Percentiles rank a stretch among this genome's conserved stretches.
Evolutionary conservation across 2,888 invertebrate genomes (phyloP).

Genomic region (Glyphotaelius pellucidus): DNA sequence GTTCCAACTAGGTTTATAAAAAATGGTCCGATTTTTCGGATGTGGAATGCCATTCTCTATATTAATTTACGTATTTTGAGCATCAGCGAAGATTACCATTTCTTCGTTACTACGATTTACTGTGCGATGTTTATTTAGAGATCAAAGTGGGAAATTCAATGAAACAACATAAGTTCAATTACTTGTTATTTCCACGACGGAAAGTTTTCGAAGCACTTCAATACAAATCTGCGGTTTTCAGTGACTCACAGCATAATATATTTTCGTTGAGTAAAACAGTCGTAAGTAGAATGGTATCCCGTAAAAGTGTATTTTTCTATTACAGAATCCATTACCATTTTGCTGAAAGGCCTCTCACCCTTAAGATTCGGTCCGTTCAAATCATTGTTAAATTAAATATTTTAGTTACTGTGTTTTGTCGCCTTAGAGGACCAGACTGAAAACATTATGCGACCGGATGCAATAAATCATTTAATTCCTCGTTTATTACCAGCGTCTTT

Average conservation of each 20-base stretch:
- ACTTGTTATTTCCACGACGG: slow-evolving; percentile 32
- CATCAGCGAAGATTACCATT: background rate
- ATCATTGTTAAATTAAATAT: background rate
- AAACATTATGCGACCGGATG: background rate
- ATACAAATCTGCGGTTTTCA: slow-evolving; percentile 25
- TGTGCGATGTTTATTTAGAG: background rate
- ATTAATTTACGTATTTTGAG: background rate
- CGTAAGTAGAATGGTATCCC: background rate
- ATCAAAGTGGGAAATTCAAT: background rate
- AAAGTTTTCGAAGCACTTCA: slow-evolving; percentile 34
- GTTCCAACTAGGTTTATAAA: too few relatives aligned
- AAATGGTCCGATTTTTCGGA: too few relatives aligned
- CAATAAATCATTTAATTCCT: background rate
- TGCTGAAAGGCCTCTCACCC: background rate
- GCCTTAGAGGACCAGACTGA: background rate
- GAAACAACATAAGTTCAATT: slow-evolving; percentile 11
- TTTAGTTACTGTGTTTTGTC: background rate
- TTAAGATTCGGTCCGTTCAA: background rate
- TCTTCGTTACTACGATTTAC: background rate
- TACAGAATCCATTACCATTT: background rate
- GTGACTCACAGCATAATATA: slow-evolving; percentile 13
- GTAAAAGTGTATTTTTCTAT: background rate
- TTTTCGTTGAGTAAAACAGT: background rate
- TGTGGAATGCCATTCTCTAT: too few relatives aligned
- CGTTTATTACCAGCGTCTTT: background rate